Evolutionary conservation across 2,888 invertebrate species (phyloP), one percentile per base, ranked within the genome.

Genomic region (Eristalis arbustorum): DNA sequence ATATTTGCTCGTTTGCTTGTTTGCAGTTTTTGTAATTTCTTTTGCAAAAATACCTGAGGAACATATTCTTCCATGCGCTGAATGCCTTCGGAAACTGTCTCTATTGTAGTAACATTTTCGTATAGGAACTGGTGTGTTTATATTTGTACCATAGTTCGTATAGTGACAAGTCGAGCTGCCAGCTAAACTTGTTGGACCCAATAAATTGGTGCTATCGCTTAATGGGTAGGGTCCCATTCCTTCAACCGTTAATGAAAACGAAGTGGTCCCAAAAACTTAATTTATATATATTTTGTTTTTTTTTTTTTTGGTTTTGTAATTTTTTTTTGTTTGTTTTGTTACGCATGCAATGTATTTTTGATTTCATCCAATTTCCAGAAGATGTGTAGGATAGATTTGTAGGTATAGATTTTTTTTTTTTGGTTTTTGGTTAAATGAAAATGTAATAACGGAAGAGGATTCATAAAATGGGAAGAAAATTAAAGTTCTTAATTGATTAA

Each of bases 151-250:
- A 88, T 93, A 93, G 90, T 92, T 93, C 87, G 92, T 91, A 89
- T 93, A 92, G 68, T 89, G 89, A 90, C 92, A 92, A 87, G 92
- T 90, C 75, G 91, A 89, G 87, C 91, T 89, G 89, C 91, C 89
- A 87, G 90, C 91, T 89, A 91, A 91, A 90, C 90, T 91, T 85
- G 90, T 91, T 90, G 93, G 92, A 89, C 92, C 92, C 92, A 93
- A 91, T 71, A 93, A 92, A 90, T 93, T 93, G 89, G 92, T 92
- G 91, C 92, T 92, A 91, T 93, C 93, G 90, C 92, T 92, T 90
- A 93, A 91, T 88, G 93, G 93, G 91, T 93, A 93, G 89, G 93
- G 93, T 90, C 93, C 93, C 93, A 93, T 93, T 91, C 93, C 92
- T 92, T 93, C 93, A 92, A 92, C 92, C 91, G 92, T 92, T 90